Conservation (phyloP, 2,113 vertebrate genomes). For the Nothobranchius furzeri region DNA sequence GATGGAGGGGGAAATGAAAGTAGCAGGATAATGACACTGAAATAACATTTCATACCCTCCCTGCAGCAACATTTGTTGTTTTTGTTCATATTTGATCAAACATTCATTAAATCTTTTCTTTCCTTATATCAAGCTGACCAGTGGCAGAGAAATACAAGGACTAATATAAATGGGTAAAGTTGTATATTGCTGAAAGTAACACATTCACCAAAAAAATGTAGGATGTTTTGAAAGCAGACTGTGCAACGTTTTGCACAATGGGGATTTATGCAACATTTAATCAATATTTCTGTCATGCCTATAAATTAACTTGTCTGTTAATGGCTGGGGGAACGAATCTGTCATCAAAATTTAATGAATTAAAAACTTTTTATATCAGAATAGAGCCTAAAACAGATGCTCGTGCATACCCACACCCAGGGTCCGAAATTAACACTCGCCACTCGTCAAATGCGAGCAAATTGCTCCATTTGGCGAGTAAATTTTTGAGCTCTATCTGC, state of each 20-base stretch:
- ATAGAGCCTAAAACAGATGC: conserved; percentile 51
- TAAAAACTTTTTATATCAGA: conserved; percentile 23
- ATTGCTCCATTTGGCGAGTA: too few relatives aligned
- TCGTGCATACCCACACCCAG: conserved; percentile 48
- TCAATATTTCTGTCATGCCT: conserved; percentile 27
- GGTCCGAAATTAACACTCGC: too few relatives aligned
- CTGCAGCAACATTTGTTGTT: conserved; percentile 36
- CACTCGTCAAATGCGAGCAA: too few relatives aligned
- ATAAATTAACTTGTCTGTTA: conserved; percentile 27
- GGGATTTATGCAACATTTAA: conserved; percentile 25
- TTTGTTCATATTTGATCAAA: conserved; percentile 47
- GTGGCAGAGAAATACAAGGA: conserved; percentile 29
- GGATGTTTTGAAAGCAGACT: background rate
- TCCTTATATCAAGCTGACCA: conserved; percentile 21
- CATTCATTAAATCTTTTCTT: conserved; percentile 38
- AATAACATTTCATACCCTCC: conserved; percentile 33
- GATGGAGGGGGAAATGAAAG: conserved; percentile 24
- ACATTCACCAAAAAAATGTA: conserved; percentile 4
- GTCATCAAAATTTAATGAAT: conserved; percentile 26
- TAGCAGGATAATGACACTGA: conserved; percentile 32
- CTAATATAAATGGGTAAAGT: conserved; percentile 24
- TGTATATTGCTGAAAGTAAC: conserved; percentile 26
- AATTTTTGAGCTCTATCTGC: too few relatives aligned
- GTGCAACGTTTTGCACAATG: background rate
- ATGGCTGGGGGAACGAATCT: conserved; percentile 48